Base-by-base conservation (phyloP, 2,113 vertebrate genomes). In the Trogon melanurus region DNA sequence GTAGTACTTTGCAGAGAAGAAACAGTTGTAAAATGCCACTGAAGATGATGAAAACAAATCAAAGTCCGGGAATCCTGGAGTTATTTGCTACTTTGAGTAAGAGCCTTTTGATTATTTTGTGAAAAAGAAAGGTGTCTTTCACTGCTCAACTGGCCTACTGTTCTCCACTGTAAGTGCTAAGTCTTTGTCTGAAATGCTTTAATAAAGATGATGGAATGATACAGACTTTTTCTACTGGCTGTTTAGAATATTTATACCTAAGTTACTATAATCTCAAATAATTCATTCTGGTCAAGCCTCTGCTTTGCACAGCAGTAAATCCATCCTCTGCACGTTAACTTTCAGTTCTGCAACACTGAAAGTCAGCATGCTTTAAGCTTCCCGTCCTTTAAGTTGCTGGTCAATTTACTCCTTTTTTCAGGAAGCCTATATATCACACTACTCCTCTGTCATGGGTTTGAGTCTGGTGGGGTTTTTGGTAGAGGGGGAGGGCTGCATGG, bases 241-340 rank as follows among this genome's bases (percentile, higher is more conserved):
- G 44, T 58, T 94, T 51, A 87, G 79, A 93, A 78, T 90, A 91
- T 96, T 93, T 93, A 85, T 76, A 76, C 11, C 9, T 91, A 34
- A 7, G 74, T 80, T 88, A 93, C 12, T 74, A 74, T 88, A 82
- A 88, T 76, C n/a, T 85, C 85, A 91, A 88, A 75, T 85, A 89
- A 88, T 82, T 78, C 30, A 84, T 79, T 80, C n/a, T 85, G 36
- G 36, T 54, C 66, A 96, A 83, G 62, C 29, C 36, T 82, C 62
- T 85, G 62, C 62, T 88, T 86, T 76, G 62, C 54, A 66, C 21
- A 89, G 88, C 29, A 73, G 56, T 82, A 81, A 94, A 79, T 76
- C 14, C 12, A 16, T 85, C 41, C 54, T 83, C 47, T 87, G 27
- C 27, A 57, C 73, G 36, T 74, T 56, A 89, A 78, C 50, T 89